phyloP scores from a whole-genome alignment of 92 coral and sea anemone genomes.

The Ricordea florida region DNA sequence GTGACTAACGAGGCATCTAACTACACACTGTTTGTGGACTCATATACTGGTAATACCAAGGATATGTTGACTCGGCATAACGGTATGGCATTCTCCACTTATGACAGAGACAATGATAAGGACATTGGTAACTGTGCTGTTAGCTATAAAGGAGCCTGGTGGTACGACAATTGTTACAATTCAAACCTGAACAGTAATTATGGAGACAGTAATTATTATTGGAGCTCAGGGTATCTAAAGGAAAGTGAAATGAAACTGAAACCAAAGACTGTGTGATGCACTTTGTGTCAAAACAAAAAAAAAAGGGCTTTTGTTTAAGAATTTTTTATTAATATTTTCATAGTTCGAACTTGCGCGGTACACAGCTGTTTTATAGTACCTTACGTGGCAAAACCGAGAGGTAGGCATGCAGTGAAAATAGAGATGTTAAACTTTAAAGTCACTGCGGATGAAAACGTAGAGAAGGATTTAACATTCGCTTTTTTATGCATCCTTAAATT shows the following conservation, averaged over 20 bases:
- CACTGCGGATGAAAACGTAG: too few relatives aligned
- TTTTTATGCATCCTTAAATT: too few relatives aligned
- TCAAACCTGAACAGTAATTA: conserved; percentile 70
- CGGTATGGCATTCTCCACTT: conserved; percentile 70
- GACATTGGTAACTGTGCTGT: conserved; percentile 24
- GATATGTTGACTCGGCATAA: conserved; percentile 40
- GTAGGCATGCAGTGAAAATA: too few relatives aligned
- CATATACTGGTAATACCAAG: conserved; percentile 28
- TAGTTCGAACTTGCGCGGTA: too few relatives aligned
- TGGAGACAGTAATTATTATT: conserved; percentile 3
- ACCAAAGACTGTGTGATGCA: not conserved
- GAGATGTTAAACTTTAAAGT: too few relatives aligned
- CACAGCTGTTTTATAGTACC: too few relatives aligned
- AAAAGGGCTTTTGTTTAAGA: too few relatives aligned
- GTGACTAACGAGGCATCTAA: conserved; percentile 48
- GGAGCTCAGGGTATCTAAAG: conserved; percentile 31
- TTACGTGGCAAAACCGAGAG: too few relatives aligned
- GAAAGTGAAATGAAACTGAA: conserved; percentile 62
- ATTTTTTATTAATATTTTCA: too few relatives aligned
- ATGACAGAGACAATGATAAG: conserved; percentile 66
- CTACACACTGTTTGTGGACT: conserved; percentile 49
- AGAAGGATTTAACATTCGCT: too few relatives aligned
- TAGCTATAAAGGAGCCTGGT: conserved; percentile 61
- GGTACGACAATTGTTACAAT: conserved; percentile 50
- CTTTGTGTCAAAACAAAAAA: too few relatives aligned